phyloP scores from a whole-genome alignment of 2,888 invertebrate genomes.

The Pegoplata infirma region DNA sequence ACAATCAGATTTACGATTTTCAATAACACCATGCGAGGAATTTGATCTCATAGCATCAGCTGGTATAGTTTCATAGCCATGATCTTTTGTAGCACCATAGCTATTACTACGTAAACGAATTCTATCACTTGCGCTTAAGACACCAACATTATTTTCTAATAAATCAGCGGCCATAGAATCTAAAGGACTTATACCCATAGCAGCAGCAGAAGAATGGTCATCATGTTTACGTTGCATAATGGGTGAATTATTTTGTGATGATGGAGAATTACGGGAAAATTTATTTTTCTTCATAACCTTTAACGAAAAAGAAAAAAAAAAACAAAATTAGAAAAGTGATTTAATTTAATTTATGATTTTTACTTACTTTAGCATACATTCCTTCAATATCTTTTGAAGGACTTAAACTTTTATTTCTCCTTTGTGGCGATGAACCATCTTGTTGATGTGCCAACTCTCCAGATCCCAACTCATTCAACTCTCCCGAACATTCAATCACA shows the following conservation, averaged over 20 bases:
- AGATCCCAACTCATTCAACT: conserved; percentile 48
- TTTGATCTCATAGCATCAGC: conserved; percentile 70
- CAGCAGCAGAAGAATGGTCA: conserved; percentile 64
- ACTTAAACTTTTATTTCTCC: conserved; percentile 78
- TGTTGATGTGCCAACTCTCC: conserved; percentile 40
- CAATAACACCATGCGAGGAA: conserved; percentile 65
- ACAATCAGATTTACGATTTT: conserved; percentile 77
- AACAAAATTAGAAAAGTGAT: background rate
- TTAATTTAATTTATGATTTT: background rate
- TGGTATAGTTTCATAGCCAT: conserved; percentile 82
- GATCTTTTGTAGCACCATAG: conserved; percentile 79
- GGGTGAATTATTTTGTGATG: conserved; percentile 76
- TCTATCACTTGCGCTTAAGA: conserved; percentile 74
- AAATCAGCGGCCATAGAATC: conserved; percentile 71
- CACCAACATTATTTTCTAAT: conserved; percentile 64
- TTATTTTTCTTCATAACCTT: conserved; percentile 78
- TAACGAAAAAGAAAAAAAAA: background rate
- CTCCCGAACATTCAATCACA: conserved; percentile 73
- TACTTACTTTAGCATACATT: conserved; percentile 91
- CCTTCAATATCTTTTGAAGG: conserved; percentile 88
- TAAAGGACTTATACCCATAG: conserved; percentile 70
- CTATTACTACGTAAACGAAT: conserved; percentile 77
- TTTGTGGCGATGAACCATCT: conserved; percentile 69
- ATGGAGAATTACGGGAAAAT: conserved; percentile 73
- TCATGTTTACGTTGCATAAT: conserved; percentile 70